Conservation (phyloP, 2,888 invertebrate genomes). For the Plebejus anna region DNA sequence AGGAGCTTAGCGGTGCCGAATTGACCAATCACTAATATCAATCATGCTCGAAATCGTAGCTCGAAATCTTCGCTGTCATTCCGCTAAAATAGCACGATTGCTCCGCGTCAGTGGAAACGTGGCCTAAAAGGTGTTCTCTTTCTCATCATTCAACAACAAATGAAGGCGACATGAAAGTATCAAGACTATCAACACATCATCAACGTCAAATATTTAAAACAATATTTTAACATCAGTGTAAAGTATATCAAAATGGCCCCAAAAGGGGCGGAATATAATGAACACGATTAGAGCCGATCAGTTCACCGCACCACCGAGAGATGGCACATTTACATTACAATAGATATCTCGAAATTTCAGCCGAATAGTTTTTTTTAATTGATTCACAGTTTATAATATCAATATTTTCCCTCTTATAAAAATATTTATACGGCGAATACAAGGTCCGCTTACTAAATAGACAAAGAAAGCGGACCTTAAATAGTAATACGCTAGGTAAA, state of each 20-base stretch:
- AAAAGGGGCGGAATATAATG: slow-evolving; percentile 43
- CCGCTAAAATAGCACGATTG: too few species aligned
- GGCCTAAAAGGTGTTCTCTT: not conserved
- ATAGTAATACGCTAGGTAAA: not conserved
- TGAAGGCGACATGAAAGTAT: slow-evolving; percentile 36
- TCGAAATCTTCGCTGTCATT: too few species aligned
- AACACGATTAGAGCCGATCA: slow-evolving; percentile 46
- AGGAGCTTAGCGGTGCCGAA: too few species aligned
- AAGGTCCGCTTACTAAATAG: not conserved
- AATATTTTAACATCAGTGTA: slow-evolving; percentile 32
- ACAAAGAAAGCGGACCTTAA: not conserved
- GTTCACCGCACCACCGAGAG: slow-evolving; percentile 4
- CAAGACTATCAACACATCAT: slow-evolving; percentile 35
- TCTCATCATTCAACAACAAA: not conserved
- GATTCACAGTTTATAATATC: not conserved
- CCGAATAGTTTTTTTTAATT: not conserved
- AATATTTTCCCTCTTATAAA: not conserved
- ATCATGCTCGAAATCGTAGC: too few species aligned
- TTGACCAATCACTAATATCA: too few species aligned
- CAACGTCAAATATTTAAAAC: slow-evolving; percentile 26
- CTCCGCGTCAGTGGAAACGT: too few species aligned
- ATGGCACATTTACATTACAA: slow-evolving; percentile 14
- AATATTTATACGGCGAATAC: not conserved
- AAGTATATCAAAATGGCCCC: slow-evolving; percentile 44
- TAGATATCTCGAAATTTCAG: not conserved